These are phyloP conservation scores for Pemphredon lugubris DNA, from an alignment of 2,888 invertebrate species.

Conservation along the genomic window DNA sequence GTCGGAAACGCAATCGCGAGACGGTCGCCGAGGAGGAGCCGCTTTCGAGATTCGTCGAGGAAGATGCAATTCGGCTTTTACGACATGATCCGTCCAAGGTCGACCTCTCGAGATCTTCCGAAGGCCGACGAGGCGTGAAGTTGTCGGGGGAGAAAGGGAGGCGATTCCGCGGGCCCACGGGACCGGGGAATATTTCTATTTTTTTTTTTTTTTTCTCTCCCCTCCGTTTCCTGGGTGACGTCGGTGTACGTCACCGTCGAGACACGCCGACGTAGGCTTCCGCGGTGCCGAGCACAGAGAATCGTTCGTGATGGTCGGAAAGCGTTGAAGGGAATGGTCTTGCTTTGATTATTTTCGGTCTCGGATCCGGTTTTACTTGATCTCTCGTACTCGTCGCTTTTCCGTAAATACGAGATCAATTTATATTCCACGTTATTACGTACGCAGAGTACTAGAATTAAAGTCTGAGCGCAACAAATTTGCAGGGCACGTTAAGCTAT, in stretches of 20 bases:
- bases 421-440: no score
- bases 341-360: no score
- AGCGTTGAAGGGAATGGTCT: no score
- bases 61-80: slow-evolving; percentile 55
- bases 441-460: no score
- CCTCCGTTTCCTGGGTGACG: neutral
- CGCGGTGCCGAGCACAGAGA: neutral
- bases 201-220: neutral
- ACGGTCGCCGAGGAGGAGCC: slow-evolving; percentile 23
- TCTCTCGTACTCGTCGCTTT: no score
- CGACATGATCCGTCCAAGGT: slow-evolving; percentile 59
- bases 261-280: neutral
- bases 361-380: no score
- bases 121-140: slow-evolving; percentile 51
- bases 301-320: no score
- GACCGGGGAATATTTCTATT: slow-evolving; percentile 19
- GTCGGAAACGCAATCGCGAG: slow-evolving; percentile 22
- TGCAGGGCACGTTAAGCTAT: no score
- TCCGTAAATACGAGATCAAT: no score
- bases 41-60: slow-evolving; percentile 47
- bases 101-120: slow-evolving; percentile 49
- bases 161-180: slow-evolving; percentile 31
- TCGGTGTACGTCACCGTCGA: neutral
- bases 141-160: slow-evolving; percentile 30
- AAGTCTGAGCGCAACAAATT: no score